A percentile compares a stretch with the other conserved stretches of the same genome.
Conservation (phyloP, 1,140 invertebrate species). For the Psix sp. region DNA sequence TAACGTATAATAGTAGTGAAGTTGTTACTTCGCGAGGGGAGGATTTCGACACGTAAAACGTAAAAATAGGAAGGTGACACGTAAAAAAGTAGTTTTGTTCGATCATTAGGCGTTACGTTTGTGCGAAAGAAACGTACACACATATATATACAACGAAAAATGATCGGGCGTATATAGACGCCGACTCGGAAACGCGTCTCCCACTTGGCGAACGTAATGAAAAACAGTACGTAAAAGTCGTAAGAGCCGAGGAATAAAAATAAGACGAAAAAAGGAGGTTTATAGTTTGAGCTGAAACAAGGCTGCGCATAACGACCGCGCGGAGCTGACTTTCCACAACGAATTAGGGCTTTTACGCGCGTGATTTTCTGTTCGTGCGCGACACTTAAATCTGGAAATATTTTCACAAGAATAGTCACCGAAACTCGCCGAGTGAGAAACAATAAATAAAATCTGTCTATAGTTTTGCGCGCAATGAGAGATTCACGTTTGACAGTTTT, state of each 20-base stretch:
- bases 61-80: constrained; percentile 65
- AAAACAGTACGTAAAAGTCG: constrained; percentile 29
- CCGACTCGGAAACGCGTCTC: constrained; percentile 36
- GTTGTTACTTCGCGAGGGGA: constrained; percentile 62
- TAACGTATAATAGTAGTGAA: constrained; percentile 70
- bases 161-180: constrained; percentile 35
- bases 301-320: constrained; percentile 42
- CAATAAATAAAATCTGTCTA: constrained; percentile 77
- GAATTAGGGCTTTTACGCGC: constrained; percentile 43
- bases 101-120: constrained; percentile 33
- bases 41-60: constrained; percentile 60
- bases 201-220: constrained; percentile 37
- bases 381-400: constrained; percentile 38
- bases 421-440: constrained; percentile 67
- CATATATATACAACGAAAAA: constrained; percentile 65
- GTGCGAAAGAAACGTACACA: constrained; percentile 27
- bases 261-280: constrained; percentile 47
- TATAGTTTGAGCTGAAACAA: constrained; percentile 51
- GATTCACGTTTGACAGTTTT: constrained; percentile 66
- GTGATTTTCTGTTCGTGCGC: constrained; percentile 21
- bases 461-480: constrained; percentile 65
- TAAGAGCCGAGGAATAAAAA: constrained; percentile 24
- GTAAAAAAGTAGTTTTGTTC: constrained; percentile 64
- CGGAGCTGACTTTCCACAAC: constrained; percentile 45
- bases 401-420: constrained; percentile 42